Percentiles rank a stretch among this genome's conserved stretches.
These are phyloP conservation scores for Phodopus roborovskii DNA, from an alignment of 2,113 vertebrate genomes.

Conservation along the genomic window DNA sequence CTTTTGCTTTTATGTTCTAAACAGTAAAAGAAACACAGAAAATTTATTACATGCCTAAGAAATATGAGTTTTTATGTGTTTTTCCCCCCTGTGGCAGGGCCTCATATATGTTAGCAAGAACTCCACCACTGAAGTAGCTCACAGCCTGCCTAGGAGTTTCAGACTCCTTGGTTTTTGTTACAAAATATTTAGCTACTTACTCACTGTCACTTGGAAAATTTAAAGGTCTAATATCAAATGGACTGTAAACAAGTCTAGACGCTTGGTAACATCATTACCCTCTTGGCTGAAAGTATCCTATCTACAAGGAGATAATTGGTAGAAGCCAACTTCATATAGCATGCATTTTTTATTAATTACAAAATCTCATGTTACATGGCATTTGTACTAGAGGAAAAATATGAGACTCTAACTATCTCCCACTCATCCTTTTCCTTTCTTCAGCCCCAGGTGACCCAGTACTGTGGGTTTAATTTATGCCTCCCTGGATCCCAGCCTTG, in stretches of 20 bases:
- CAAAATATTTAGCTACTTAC: conserved; percentile 63
- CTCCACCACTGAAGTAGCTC: background rate
- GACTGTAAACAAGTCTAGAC: conserved; percentile 71
- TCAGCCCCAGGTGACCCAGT: background rate
- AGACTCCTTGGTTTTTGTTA: conserved; percentile 76
- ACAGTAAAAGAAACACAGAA: background rate
- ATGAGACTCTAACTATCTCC: background rate
- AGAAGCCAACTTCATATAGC: background rate
- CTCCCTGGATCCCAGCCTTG: background rate
- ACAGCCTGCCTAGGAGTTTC: background rate
- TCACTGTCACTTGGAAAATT: conserved; percentile 78
- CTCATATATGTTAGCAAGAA: background rate
- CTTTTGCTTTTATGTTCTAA: conserved; percentile 69
- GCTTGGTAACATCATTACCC: background rate
- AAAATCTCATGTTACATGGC: background rate
- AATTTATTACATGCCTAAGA: background rate
- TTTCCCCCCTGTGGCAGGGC: background rate
- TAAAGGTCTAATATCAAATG: conserved; percentile 76
- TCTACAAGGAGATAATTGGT: background rate
- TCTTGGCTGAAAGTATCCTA: conserved; percentile 28
- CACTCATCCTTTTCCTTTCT: background rate
- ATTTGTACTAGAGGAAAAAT: background rate
- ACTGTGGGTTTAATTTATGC: conserved; percentile 5
- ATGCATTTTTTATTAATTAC: conserved; percentile 14
- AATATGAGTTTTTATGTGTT: background rate